Base-by-base conservation (phyloP, 2,797 vertebrate species). In the Alauda arvensis region DNA sequence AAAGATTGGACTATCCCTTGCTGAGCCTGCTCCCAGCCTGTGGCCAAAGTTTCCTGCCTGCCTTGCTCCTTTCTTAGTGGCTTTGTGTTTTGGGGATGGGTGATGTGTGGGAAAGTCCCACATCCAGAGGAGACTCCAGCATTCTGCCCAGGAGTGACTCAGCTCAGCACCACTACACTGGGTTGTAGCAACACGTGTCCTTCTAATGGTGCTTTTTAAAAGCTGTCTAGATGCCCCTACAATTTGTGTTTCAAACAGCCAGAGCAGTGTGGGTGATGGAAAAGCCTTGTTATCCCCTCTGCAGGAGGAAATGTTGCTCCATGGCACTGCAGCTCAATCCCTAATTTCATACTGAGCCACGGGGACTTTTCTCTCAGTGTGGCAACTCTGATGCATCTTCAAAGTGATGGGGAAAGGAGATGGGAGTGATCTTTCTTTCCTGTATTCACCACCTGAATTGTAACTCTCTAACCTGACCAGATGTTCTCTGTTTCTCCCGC, bases 401-500 rank as follows among this genome's bases (percentile, higher is more conserved):
- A 78, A 51, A 94, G 42, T n/a, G 45, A 67, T 56, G 57, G 37
- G 49, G 33, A 72, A 80, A 59, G 55, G 42, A 94, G 72, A 51
- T 4, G 10, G 62, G 59, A 86, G 26, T 19, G 52, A 83, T 70
- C 17, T 20, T 57, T 39, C 46, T 23, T 25, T 21, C 29, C 16
- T 55, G 37, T 3, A 1, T 33, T 88, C 19, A 18, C 71, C 83
- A 39, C 51, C 79, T 75, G 65, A 79, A 66, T 65, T 76, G 59
- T 53, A 85, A 70, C 67, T 92, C 85, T 87, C 61, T 85, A 65
- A 65, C 65, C 39, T 52, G 71, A 28, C 21, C 82, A 94, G 84
- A 84, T 70, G 83, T 83, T 80, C 26, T 77, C 71, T 57, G 31
- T 91, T 91, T 82, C 70, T 78, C 33, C 57, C 1, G 21, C 37